These are phyloP conservation scores for Plutomurus gul DNA, from an alignment of 1,140 invertebrate species.

Conservation along the genomic window DNA sequence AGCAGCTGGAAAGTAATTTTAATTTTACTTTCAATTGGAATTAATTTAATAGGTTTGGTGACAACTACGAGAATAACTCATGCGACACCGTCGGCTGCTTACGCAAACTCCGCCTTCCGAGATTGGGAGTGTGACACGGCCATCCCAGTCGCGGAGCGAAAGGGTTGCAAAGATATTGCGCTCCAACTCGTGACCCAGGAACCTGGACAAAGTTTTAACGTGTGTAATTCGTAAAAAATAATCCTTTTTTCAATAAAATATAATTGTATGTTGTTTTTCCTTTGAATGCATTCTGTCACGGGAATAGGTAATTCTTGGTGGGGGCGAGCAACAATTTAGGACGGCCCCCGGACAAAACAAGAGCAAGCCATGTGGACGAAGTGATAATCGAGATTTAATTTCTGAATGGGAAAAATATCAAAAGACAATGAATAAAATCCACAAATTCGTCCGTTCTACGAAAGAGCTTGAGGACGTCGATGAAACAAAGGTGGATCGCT, in stretches of 20 bases:
- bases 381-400: constrained; percentile 65
- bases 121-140: constrained; percentile 70
- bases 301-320: constrained; percentile 65
- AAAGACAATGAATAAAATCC: constrained; percentile 54
- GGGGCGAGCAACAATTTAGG: constrained; percentile 62
- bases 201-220: constrained; percentile 67
- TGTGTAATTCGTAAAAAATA: constrained; percentile 55
- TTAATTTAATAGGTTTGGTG: constrained; percentile 69
- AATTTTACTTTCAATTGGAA: constrained; percentile 54
- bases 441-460: constrained; percentile 61
- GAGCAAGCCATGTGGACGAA: constrained; percentile 57
- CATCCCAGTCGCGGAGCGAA: constrained; percentile 47
- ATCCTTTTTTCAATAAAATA: not conserved
- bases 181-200: constrained; percentile 65
- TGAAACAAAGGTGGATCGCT: constrained; percentile 62
- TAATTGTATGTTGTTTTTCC: not conserved
- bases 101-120: constrained; percentile 65
- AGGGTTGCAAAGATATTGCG: constrained; percentile 65
- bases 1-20: constrained; percentile 53
- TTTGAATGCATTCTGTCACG: not conserved
- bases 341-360: constrained; percentile 60
- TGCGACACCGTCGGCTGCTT: constrained; percentile 73
- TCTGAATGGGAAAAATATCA: constrained; percentile 62
- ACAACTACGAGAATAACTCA: constrained; percentile 78
- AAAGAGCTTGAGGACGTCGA: constrained; percentile 61